These are phyloP conservation scores for Tinamus major DNA, from an alignment of 2,797 vertebrate genomes.

Conservation along the genomic window DNA sequence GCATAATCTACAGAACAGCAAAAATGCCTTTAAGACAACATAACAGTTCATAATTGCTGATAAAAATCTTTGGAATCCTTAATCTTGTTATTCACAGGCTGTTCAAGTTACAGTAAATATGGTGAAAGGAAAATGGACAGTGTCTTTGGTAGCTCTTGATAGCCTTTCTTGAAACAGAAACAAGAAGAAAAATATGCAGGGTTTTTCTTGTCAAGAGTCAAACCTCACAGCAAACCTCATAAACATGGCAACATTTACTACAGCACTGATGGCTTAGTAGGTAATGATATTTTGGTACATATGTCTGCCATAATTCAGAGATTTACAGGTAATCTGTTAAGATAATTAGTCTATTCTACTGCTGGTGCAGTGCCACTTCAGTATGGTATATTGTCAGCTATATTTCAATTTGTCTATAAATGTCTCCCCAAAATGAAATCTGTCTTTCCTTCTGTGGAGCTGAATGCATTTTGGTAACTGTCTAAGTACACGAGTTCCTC, in stretches of 20 bases:
- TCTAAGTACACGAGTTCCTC: neutral
- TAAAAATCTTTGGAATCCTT: neutral
- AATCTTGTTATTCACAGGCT: neutral
- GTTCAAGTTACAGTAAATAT: neutral
- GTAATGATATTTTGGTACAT: neutral
- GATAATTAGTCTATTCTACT: neutral
- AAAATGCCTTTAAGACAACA: neutral
- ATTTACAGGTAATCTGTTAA: neutral
- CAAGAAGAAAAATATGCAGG: neutral
- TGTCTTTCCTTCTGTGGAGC: neutral
- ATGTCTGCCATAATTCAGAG: neutral
- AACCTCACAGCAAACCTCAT: neutral
- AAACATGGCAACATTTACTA: neutral
- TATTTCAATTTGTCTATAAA: neutral
- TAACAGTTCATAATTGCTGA: neutral
- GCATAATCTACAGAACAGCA: neutral
- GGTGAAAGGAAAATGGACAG: neutral
- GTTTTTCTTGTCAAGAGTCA: neutral
- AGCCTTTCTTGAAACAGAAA: neutral
- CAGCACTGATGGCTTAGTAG: neutral
- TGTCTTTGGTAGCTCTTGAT: neutral
- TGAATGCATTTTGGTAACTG: neutral
- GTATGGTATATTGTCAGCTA: neutral
- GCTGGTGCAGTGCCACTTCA: neutral
- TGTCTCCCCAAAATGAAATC: neutral